These are phyloP conservation scores for Heterodera carotae DNA, from an alignment of 1,140 invertebrate species.

Conservation along the genomic window DNA sequence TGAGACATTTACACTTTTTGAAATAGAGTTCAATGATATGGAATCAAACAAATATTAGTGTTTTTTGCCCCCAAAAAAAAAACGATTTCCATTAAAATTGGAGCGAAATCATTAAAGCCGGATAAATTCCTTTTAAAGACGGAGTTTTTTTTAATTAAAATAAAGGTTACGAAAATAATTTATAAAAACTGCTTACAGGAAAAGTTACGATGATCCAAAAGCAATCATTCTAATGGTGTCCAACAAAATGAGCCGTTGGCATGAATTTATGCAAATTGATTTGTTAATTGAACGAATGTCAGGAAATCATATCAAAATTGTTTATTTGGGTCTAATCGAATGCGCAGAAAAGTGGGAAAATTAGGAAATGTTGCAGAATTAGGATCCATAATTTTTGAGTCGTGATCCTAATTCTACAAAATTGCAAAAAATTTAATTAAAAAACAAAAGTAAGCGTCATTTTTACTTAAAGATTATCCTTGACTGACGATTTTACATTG, in stretches of 20 bases:
- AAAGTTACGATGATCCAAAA: conserved; percentile 63
- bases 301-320: conserved; percentile 72
- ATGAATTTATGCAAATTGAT: conserved; percentile 83
- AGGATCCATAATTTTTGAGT: neutral
- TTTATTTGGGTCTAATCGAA: conserved; percentile 74
- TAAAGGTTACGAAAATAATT: neutral
- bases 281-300: conserved; percentile 74
- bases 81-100: no score
- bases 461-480: conserved; percentile 40
- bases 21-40: neutral
- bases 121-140: no score
- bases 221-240: conserved; percentile 81
- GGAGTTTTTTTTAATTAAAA: neutral
- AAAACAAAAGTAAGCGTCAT: neutral
- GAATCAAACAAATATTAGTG: neutral
- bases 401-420: neutral
- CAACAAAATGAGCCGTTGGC: conserved; percentile 74
- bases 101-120: no score
- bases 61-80: neutral
- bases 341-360: conserved; percentile 59
- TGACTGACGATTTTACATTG: conserved; percentile 35
- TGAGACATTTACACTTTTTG: neutral
- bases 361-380: no score
- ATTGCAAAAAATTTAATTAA: neutral
- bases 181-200: conserved; percentile 43